phyloP scores from a whole-genome alignment of 35 echinoderm and acorn worm genomes.

The Ophiothrix spiculata region DNA sequence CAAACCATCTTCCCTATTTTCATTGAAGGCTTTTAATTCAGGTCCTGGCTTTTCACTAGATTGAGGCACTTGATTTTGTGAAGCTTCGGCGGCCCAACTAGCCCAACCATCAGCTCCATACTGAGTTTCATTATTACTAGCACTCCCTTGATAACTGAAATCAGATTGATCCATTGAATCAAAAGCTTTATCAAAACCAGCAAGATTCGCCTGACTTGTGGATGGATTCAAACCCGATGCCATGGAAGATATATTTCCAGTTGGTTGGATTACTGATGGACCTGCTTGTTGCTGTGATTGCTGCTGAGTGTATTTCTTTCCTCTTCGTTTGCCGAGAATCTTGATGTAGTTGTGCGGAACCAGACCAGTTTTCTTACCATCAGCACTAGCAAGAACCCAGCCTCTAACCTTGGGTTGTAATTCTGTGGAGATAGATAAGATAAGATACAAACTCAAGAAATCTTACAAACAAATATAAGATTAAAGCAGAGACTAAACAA shows the following conservation, averaged over 20 bases:
- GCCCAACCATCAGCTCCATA: background rate
- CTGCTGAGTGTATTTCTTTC: constrained; percentile 34
- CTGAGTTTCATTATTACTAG: background rate
- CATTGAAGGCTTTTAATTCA: too few species aligned
- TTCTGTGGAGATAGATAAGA: constrained; percentile 50
- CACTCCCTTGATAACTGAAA: background rate
- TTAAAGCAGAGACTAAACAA: too few species aligned
- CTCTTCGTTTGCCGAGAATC: constrained; percentile 78
- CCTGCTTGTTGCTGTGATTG: background rate
- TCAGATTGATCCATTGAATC: background rate
- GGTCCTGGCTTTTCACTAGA: too few species aligned
- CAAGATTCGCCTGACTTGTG: constrained; percentile 17
- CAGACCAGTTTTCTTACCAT: constrained; percentile 69
- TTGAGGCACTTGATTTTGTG: background rate
- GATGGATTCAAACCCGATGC: background rate
- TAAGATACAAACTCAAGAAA: too few species aligned
- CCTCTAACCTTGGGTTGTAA: constrained; percentile 86
- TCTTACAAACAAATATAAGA: too few species aligned
- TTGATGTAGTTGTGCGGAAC: constrained; percentile 97
- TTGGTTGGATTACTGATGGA: background rate
- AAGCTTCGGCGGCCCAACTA: background rate
- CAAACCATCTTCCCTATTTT: too few species aligned
- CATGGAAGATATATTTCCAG: background rate
- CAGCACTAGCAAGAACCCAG: constrained; percentile 86
- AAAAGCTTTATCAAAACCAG: constrained; percentile 18